These are phyloP conservation scores for Cryptus armator DNA, from an alignment of 2,888 invertebrate genomes.

Conservation along the genomic window DNA sequence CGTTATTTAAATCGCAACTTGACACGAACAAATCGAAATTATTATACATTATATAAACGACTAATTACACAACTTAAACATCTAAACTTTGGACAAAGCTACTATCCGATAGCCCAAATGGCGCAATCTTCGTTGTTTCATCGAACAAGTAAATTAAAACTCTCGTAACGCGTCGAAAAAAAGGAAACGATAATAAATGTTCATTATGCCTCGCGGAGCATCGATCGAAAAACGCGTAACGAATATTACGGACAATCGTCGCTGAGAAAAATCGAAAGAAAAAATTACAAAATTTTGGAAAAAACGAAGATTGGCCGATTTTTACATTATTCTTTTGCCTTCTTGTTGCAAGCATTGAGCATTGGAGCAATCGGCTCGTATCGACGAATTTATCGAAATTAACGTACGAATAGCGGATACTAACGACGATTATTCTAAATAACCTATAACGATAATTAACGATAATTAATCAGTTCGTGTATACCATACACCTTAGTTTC, in stretches of 20 bases:
- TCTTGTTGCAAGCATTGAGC: neutral
- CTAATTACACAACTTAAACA: slow-evolving; percentile 45
- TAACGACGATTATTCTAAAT: neutral
- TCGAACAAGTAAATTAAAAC: slow-evolving; percentile 6
- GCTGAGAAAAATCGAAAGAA: neutral
- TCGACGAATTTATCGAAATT: neutral
- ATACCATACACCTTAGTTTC: slow-evolving; percentile 86
- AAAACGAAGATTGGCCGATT: neutral
- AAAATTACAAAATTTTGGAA: neutral
- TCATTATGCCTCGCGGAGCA: neutral
- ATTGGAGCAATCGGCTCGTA: neutral
- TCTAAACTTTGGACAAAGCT: slow-evolving; percentile 71
- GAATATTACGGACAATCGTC: neutral
- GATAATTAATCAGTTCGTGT: slow-evolving; percentile 75
- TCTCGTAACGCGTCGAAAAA: neutral
- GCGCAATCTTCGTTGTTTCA: slow-evolving; percentile 62
- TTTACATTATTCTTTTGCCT: neutral
- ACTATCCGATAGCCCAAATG: slow-evolving; percentile 63
- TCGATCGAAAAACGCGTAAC: neutral
- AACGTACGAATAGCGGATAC: neutral
- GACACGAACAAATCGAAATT: slow-evolving; percentile 1
- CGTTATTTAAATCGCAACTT: slow-evolving; percentile 1
- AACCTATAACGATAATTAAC: neutral
- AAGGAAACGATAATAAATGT: neutral
- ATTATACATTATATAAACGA: slow-evolving; percentile 39